These are phyloP conservation scores for Hippotragus niger DNA, from an alignment of 2,113 vertebrate genomes.

Conservation along the genomic window DNA sequence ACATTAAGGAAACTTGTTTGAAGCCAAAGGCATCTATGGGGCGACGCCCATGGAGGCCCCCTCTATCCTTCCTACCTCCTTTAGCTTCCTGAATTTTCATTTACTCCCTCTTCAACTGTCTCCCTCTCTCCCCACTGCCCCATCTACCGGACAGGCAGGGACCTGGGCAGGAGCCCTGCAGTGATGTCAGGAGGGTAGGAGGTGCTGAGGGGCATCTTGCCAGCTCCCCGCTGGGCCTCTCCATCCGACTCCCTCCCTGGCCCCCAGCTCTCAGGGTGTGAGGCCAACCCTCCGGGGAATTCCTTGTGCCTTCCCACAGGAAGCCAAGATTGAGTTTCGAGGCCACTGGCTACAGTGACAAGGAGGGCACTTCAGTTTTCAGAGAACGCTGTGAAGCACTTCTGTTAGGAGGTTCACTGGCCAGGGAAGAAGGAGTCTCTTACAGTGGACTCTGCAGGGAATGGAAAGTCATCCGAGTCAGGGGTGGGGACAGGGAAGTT, in stretches of 20 bases:
- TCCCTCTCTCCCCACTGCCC: neutral
- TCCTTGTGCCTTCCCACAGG: neutral
- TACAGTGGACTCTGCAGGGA: neutral
- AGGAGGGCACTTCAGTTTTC: neutral
- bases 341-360: neutral
- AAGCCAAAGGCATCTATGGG: neutral
- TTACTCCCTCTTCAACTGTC: no score
- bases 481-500: neutral
- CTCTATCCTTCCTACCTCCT: neutral
- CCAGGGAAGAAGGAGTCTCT: neutral
- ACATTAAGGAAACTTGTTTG: neutral
- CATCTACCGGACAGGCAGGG: neutral
- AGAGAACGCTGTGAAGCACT: neutral
- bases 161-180: neutral
- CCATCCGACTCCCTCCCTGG: neutral
- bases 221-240: neutral
- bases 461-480: neutral
- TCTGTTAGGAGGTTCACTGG: neutral
- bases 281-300: neutral
- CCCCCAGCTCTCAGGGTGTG: neutral
- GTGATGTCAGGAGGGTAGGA: neutral
- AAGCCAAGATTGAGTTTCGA: neutral
- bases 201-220: neutral
- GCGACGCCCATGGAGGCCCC: neutral
- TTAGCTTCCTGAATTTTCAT: neutral